Conservation (phyloP, 2,888 invertebrate genomes). For the Aleiodes alternator region DNA sequence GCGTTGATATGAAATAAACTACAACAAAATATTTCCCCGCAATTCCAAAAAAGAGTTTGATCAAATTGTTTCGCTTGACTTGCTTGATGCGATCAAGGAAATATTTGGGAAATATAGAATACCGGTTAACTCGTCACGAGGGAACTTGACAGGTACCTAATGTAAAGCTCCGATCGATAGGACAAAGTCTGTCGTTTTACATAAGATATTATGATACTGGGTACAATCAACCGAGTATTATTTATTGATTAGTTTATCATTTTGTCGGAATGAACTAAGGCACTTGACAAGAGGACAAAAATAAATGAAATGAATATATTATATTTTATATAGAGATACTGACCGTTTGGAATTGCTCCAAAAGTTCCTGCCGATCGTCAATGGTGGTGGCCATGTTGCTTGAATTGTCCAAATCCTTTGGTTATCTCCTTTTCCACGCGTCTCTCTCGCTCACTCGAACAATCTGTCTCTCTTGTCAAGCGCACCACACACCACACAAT, state of each 20-base stretch:
- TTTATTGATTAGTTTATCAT: no score
- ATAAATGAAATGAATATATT: background rate
- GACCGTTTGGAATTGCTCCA: slow-evolving; percentile 72
- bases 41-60: no score
- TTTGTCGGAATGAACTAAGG: no score
- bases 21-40: no score
- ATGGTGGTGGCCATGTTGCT: slow-evolving; percentile 73
- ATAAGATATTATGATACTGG: background rate
- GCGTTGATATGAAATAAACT: no score
- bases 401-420: slow-evolving; percentile 62
- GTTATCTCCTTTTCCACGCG: slow-evolving; percentile 59
- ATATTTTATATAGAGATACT: slow-evolving; percentile 55
- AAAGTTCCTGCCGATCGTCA: slow-evolving; percentile 73
- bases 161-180: background rate
- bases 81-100: no score
- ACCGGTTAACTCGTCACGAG: background rate
- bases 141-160: background rate
- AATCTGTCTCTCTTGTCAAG: slow-evolving; percentile 47
- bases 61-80: no score
- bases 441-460: slow-evolving; percentile 45
- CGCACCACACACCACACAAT: slow-evolving; percentile 34
- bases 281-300: background rate
- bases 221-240: no score
- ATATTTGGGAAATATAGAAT: no score
- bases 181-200: background rate